These are phyloP conservation scores for Philereme vetulata DNA, from an alignment of 2,888 invertebrate genomes.

Conservation along the genomic window DNA sequence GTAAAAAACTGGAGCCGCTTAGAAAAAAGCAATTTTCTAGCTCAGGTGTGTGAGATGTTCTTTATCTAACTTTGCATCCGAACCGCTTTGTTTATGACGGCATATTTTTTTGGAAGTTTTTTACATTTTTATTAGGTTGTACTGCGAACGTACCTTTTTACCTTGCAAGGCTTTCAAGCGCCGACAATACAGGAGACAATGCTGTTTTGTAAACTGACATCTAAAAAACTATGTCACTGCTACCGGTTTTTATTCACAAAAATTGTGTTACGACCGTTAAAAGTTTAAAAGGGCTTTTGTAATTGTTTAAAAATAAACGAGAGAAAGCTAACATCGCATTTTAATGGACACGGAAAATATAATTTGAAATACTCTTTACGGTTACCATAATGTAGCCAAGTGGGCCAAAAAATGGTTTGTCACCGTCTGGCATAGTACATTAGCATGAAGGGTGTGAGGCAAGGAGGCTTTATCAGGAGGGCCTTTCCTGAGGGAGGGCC, in stretches of 20 bases:
- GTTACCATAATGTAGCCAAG: constrained; percentile 81
- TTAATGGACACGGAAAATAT: constrained; percentile 81
- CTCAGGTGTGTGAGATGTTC: constrained; percentile 84
- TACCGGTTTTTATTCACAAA: constrained; percentile 63
- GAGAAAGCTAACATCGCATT: constrained; percentile 71
- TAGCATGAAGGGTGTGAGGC: constrained; percentile 82
- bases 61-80: constrained; percentile 84
- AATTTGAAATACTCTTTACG: constrained; percentile 83
- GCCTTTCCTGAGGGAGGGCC: constrained; percentile 83
- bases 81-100: constrained; percentile 80
- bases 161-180: constrained; percentile 52
- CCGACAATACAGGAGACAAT: constrained; percentile 64
- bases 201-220: constrained; percentile 67
- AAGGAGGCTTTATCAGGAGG: constrained; percentile 82
- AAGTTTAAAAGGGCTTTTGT: constrained; percentile 43
- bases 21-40: constrained; percentile 84
- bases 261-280: constrained; percentile 41
- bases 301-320: constrained; percentile 62
- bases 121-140: constrained; percentile 79
- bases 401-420: constrained; percentile 84
- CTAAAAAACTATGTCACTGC: constrained; percentile 56
- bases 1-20: constrained; percentile 82
- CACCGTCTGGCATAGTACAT: constrained; percentile 83
- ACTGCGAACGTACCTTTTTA: constrained; percentile 67
- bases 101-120: constrained; percentile 81